These are phyloP conservation scores for Megaceryle maxima DNA, from an alignment of 2,113 vertebrate genomes.

Conservation along the genomic window DNA sequence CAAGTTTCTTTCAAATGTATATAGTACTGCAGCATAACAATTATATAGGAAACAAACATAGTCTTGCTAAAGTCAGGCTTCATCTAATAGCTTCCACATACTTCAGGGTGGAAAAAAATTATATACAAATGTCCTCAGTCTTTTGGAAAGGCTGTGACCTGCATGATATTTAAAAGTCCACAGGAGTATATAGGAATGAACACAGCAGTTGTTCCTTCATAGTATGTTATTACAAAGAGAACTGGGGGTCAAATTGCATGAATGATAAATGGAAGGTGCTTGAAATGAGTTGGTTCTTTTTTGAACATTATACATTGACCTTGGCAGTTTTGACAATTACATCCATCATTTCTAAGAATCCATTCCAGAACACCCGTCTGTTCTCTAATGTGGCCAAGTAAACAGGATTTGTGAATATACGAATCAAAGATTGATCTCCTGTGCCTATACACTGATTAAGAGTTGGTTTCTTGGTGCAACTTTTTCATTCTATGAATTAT, in stretches of 20 bases:
- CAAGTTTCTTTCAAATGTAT: background rate
- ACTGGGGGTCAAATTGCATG: constrained; percentile 88
- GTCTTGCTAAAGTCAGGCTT: constrained; percentile 64
- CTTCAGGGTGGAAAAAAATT: constrained; percentile 67
- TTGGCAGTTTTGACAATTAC: constrained; percentile 96
- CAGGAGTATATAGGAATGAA: constrained; percentile 81
- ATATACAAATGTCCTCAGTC: constrained; percentile 75
- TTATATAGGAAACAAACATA: constrained; percentile 32
- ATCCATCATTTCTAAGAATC: constrained; percentile 93
- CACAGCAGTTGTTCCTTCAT: constrained; percentile 88
- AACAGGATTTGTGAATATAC: constrained; percentile 90
- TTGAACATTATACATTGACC: constrained; percentile 89
- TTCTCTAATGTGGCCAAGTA: constrained; percentile 86
- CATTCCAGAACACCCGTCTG: constrained; percentile 86
- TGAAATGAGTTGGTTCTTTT: constrained; percentile 86
- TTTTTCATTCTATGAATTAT: constrained; percentile 75
- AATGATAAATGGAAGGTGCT: constrained; percentile 92
- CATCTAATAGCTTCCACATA: constrained; percentile 57
- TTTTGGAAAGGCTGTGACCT: constrained; percentile 80
- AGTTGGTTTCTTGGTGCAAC: constrained; percentile 76
- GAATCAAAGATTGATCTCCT: constrained; percentile 88
- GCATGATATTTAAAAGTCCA: constrained; percentile 81
- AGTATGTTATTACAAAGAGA: constrained; percentile 92
- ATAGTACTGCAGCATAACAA: background rate
- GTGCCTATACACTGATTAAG: constrained; percentile 83